phyloP scores from a whole-genome alignment of 2,888 invertebrate genomes.

The Leptopilina syphax region DNA sequence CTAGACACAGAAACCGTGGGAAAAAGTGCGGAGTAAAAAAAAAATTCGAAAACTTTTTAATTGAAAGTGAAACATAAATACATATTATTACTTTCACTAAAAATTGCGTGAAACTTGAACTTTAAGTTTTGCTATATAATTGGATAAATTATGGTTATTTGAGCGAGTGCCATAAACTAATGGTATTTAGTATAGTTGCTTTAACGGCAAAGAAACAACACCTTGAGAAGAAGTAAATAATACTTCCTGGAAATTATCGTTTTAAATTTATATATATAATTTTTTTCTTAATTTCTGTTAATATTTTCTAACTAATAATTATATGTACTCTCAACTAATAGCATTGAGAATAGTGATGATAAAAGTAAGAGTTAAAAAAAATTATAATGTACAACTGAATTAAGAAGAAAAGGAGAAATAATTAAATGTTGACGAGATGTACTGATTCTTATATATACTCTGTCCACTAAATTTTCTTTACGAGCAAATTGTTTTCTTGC shows the following conservation, averaged over 20 bases:
- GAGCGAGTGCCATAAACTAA: background rate
- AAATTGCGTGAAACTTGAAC: background rate
- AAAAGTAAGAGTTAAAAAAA: too few relatives aligned
- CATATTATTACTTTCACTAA: background rate
- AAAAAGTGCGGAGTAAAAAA: background rate
- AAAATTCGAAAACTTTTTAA: background rate
- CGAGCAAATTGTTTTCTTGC: too few relatives aligned
- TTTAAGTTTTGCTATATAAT: background rate
- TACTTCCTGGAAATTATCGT: background rate
- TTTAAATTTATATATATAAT: background rate
- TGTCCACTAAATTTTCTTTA: too few relatives aligned
- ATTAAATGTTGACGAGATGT: too few relatives aligned
- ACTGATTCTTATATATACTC: too few relatives aligned
- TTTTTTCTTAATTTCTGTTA: background rate
- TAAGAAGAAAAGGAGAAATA: too few relatives aligned
- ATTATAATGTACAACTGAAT: too few relatives aligned
- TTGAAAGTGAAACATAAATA: background rate
- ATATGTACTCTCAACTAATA: background rate
- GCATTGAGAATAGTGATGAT: too few relatives aligned
- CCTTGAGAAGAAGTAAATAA: background rate
- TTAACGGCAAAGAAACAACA: background rate
- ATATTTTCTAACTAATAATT: background rate
- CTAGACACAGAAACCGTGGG: background rate
- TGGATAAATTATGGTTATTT: background rate
- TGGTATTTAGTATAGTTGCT: background rate